These are phyloP conservation scores for Melanotaenia duboulayi DNA, from an alignment of 2,113 vertebrate genomes.

Conservation along the genomic window DNA sequence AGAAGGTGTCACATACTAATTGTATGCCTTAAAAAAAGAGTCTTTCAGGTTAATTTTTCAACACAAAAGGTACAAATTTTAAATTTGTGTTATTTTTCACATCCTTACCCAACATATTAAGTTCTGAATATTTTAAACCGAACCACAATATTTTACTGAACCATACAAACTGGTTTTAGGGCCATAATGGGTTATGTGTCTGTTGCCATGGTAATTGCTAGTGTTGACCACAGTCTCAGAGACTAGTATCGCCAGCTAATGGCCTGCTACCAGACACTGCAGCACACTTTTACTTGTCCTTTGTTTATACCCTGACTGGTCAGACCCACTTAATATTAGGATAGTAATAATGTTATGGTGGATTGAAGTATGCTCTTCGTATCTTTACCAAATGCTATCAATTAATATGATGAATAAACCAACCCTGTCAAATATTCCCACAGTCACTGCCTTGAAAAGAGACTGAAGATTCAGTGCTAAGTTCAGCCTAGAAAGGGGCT, in stretches of 20 bases:
- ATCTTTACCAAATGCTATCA: not conserved
- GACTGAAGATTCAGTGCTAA: not conserved
- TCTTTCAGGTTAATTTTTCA: not conserved
- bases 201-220: not conserved
- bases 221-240: not conserved
- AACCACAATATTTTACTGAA: not conserved
- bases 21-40: not conserved
- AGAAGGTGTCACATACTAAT: not conserved
- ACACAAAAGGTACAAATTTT: not conserved
- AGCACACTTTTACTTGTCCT: too few relatives aligned
- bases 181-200: too few relatives aligned
- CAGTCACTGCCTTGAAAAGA: not conserved
- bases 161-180: not conserved
- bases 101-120: not conserved
- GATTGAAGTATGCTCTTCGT: too few relatives aligned
- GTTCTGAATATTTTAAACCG: not conserved
- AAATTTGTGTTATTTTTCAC: not conserved
- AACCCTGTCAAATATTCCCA: not conserved
- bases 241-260: too few relatives aligned
- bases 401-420: not conserved
- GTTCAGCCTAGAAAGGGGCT: not conserved
- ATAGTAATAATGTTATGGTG: too few relatives aligned
- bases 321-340: not conserved
- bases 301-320: not conserved
- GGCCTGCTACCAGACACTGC: not conserved